Evolutionary conservation across 2,888 invertebrate genomes (phyloP).

Genomic region (Hypomecis punctinalis): DNA sequence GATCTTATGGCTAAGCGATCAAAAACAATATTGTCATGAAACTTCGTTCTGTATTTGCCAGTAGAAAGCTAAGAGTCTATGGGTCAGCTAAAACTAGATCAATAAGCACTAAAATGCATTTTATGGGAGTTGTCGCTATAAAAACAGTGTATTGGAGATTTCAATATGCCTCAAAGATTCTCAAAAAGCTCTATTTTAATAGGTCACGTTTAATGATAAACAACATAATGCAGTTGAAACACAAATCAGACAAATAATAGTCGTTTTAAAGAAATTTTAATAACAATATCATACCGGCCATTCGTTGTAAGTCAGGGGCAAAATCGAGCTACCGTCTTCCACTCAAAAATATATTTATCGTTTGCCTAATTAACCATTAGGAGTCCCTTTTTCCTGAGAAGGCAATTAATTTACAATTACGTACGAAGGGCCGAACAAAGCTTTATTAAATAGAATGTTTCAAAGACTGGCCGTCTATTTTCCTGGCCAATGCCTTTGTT

Average conservation of each 20-base stretch:
- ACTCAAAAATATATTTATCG: constrained; percentile 72
- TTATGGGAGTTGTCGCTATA: too few species aligned
- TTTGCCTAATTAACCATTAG: constrained; percentile 72
- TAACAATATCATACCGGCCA: constrained; percentile 36
- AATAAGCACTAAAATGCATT: too few species aligned
- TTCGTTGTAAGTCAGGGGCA: constrained; percentile 34
- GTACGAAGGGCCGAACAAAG: constrained; percentile 73
- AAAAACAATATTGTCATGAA: too few species aligned
- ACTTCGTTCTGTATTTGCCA: too few species aligned
- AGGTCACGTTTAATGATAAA: too few species aligned
- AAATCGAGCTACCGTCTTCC: constrained; percentile 44
- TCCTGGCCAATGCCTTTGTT: constrained; percentile 64
- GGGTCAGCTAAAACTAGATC: too few species aligned
- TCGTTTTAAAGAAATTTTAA: constrained; percentile 22
- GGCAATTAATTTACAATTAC: constrained; percentile 81
- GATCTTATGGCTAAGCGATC: too few species aligned
- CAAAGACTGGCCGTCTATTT: constrained; percentile 63
- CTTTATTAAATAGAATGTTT: constrained; percentile 79
- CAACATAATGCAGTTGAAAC: too few species aligned
- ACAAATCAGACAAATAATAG: not conserved
- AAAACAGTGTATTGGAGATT: too few species aligned
- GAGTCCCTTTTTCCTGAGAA: constrained; percentile 67
- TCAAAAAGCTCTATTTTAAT: too few species aligned
- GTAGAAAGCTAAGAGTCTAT: too few species aligned
- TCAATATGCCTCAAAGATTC: too few species aligned